These are phyloP conservation scores for Hydra vulgaris DNA, from an alignment of 30 jellyfish, hydroid and myxozoan genomes.

Conservation along the genomic window DNA sequence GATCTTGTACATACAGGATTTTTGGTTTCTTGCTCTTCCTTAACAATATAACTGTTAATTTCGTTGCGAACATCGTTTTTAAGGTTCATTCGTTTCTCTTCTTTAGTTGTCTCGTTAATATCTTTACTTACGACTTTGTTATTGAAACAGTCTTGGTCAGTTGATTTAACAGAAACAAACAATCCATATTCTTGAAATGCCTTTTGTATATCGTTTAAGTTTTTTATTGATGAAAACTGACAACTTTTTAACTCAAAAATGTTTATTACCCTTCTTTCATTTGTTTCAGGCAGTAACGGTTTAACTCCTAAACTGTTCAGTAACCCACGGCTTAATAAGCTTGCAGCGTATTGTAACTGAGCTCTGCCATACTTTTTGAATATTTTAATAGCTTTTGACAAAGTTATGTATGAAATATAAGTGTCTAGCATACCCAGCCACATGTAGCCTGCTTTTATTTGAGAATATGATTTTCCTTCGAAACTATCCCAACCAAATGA, in stretches of 20 bases:
- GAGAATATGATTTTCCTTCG: neutral
- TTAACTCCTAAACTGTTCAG: neutral
- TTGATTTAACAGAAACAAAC: constrained; percentile 12
- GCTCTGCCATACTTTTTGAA: constrained; percentile 30
- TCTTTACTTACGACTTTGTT: neutral
- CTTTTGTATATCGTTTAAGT: constrained; percentile 11
- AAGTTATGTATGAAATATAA: constrained; percentile 22
- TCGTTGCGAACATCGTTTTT: neutral
- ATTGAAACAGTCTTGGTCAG: constrained; percentile 10
- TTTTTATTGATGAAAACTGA: constrained; percentile 6
- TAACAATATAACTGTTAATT: neutral
- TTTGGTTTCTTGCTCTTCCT: neutral
- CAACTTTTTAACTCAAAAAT: constrained; percentile 2
- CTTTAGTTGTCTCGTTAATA: neutral
- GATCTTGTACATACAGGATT: neutral
- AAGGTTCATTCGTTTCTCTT: neutral
- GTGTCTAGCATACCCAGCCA: constrained; percentile 34
- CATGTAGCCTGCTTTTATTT: constrained; percentile 6
- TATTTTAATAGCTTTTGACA: constrained; percentile 13
- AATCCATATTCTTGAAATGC: constrained; percentile 27
- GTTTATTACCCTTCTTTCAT: constrained; percentile 12
- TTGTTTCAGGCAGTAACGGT: constrained; percentile 4
- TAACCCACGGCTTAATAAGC: neutral
- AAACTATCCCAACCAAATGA: constrained; percentile 26
- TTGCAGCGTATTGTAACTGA: constrained; percentile 7